These are phyloP conservation scores for Drosophila stalkeri DNA, from an alignment of 2,888 invertebrate genomes.

Conservation along the genomic window DNA sequence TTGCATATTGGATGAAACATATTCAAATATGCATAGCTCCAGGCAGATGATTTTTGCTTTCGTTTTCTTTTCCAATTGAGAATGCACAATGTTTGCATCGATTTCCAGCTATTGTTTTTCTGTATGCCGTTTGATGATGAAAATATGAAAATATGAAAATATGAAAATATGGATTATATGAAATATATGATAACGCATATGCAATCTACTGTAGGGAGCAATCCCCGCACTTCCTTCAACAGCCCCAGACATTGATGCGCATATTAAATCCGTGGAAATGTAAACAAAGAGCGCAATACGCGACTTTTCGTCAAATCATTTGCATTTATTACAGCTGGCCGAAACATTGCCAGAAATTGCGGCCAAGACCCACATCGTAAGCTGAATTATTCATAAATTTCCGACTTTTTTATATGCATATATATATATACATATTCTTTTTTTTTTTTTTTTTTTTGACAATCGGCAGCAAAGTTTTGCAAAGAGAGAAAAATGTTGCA, in stretches of 20 bases:
- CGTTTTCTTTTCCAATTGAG: slow-evolving; percentile 8
- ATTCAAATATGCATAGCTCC: background rate
- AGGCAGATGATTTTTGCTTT: background rate
- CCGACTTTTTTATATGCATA: background rate
- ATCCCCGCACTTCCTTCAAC: background rate
- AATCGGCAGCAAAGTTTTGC: slow-evolving; percentile 44
- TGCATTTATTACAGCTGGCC: slow-evolving; percentile 63
- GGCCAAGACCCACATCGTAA: slow-evolving; percentile 57
- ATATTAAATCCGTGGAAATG: slow-evolving; percentile 57
- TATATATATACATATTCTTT: background rate
- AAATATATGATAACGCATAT: slow-evolving; percentile 16
- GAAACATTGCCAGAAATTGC: slow-evolving; percentile 29
- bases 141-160: too few relatives aligned
- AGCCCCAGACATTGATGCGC: slow-evolving; percentile 65
- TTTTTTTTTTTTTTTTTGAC: slow-evolving; percentile 29
- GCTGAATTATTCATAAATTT: slow-evolving; percentile 74
- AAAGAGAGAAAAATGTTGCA: slow-evolving; percentile 40
- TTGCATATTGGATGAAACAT: slow-evolving; percentile 7
- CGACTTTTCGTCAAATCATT: slow-evolving; percentile 73
- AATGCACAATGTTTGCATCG: slow-evolving; percentile 17
- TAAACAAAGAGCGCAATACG: slow-evolving; percentile 66
- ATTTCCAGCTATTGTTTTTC: slow-evolving; percentile 1
- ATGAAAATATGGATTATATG: slow-evolving; percentile 13
- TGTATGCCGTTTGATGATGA: slow-evolving; percentile 10
- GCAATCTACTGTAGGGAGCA: slow-evolving; percentile 3